Conservation (phyloP, 1,140 invertebrate species). For the Hermatobates lingyangjiaoensis region DNA sequence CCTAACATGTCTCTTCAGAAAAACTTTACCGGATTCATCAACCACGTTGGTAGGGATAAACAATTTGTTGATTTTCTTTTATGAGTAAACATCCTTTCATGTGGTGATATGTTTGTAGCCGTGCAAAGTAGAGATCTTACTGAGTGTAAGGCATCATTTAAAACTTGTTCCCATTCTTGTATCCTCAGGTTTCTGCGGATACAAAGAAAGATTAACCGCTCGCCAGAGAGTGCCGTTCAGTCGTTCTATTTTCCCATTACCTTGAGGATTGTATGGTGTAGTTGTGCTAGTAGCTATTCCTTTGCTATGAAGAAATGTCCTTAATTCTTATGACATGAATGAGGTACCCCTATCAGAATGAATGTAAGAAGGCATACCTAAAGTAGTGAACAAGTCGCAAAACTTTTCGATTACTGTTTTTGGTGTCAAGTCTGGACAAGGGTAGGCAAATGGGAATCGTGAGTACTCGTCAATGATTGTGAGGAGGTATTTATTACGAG, state of each 20-base stretch:
- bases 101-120: background rate
- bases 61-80: background rate
- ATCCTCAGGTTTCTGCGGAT: background rate
- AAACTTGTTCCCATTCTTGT: background rate
- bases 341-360: conserved; percentile 14
- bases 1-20: too few species aligned
- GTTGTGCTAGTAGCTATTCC: conserved; percentile 12
- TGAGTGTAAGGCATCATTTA: background rate
- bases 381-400: conserved; percentile 14
- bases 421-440: conserved; percentile 12
- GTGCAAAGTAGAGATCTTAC: background rate
- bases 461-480: conserved; percentile 21
- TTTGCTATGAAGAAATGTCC: conserved; percentile 3
- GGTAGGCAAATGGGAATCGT: conserved; percentile 20
- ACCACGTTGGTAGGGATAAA: too few species aligned
- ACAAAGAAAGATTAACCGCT: conserved; percentile 7
- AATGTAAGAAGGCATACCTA: conserved; percentile 14
- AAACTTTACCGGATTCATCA: too few species aligned
- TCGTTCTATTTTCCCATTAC: conserved; percentile 10
- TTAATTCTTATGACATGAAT: conserved; percentile 16
- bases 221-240: conserved; percentile 16
- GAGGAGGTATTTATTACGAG: conserved; percentile 17
- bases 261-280: conserved; percentile 12
- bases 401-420: conserved; percentile 16
- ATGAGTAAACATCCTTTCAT: background rate